Base-by-base conservation (phyloP, 2,113 vertebrate genomes). In the Semnornis frantzii region DNA sequence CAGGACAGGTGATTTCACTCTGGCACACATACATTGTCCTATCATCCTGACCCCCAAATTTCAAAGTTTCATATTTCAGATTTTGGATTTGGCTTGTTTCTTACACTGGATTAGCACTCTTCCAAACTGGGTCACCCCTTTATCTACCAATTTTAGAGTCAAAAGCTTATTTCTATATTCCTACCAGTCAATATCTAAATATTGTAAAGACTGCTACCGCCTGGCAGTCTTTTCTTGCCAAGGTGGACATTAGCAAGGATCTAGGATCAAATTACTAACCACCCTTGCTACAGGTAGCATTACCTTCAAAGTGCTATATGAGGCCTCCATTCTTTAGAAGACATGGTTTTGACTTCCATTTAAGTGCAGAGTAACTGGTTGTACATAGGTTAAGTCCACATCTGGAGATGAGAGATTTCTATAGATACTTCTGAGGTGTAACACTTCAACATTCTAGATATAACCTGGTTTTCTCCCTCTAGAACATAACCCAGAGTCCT, bases 31-130 rank as follows among this genome's bases (percentile, higher is more conserved):
- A 27, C 1, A 8, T 27, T 13, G 17, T 15, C 8, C 23, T 34
- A 23, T 58, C 5, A 15, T 10, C 8, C 4, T 4, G 1, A 2
- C 30, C 6, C 24, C 3, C 4, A 25, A 7, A 0, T 68, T 64
- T 74, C 57, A 52, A 60, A 83, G 5, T 23, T 68, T 57, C 3
- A 1, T 12, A 14, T 50, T 59, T 30, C 21, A 73, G 9, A 11
- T 34, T 85, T 62, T 37, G 28, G 54, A 71, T 68, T 80, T 88
- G 34, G 16, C 10, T 57, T 46, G 24, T 83, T 94, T 60, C 65
- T 81, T 83, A 12, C 9, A 63, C 54, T 44, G 31, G 12, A 68
- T n/a, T 37, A 68, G 13, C 8, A 72, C 44, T 20, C 27, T 69
- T 72, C 66, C 3, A 8, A 75, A 55, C 5, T 6, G 5, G 12